A percentile compares a stretch with the other conserved stretches of the same genome.
Evolutionary conservation across 2,888 invertebrate species (phyloP).

Genomic region (Himalopsyche kuldschensis): DNA sequence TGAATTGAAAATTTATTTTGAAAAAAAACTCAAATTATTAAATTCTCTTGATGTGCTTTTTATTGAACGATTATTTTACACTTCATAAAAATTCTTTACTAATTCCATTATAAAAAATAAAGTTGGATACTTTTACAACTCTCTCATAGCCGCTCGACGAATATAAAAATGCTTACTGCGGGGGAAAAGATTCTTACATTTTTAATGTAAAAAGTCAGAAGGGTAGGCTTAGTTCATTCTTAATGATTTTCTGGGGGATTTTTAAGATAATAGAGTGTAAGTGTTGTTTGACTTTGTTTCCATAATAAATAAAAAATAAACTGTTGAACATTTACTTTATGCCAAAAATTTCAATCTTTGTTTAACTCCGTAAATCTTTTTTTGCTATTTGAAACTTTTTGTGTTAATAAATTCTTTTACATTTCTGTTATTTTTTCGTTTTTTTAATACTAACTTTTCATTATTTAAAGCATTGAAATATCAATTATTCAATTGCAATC

Average conservation of each 20-base stretch:
- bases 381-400: background rate
- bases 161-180: background rate
- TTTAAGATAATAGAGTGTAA: constrained; percentile 1
- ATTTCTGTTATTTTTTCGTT: too few relatives aligned
- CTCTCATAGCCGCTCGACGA: background rate
- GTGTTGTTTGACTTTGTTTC: constrained; percentile 1
- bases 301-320: background rate
- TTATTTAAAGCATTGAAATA: too few relatives aligned
- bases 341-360: background rate
- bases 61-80: background rate
- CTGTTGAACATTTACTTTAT: background rate
- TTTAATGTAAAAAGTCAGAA: background rate
- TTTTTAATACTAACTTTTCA: too few relatives aligned
- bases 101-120: constrained; percentile 1
- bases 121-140: background rate
- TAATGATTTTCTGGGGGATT: background rate
- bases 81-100: constrained; percentile 2
- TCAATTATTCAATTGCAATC: too few relatives aligned
- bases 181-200: background rate
- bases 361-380: background rate
- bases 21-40: background rate
- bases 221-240: background rate
- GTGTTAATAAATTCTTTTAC: background rate
- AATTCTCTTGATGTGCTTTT: background rate
- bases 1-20: too few relatives aligned